Conservation (phyloP, 2,888 invertebrate species). For the Xestoiulus laeticollis region DNA sequence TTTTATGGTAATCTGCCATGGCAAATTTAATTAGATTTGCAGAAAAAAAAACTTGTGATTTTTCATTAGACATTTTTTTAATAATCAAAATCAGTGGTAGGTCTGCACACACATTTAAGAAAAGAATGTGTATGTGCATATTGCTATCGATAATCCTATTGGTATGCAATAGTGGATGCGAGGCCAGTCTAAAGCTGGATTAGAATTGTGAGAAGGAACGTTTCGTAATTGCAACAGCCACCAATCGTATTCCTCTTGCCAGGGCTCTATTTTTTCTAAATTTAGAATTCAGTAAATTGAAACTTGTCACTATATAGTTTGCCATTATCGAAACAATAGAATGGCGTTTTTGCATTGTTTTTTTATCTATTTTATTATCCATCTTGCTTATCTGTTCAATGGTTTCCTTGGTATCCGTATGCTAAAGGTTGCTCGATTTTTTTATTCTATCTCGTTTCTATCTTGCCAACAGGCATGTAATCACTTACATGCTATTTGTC, state of each 20-base stretch:
- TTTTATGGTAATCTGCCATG: background rate
- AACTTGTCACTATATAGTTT: background rate
- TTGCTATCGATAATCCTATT: background rate
- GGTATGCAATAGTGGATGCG: background rate
- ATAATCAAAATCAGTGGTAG: background rate
- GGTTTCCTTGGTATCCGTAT: constrained; percentile 9
- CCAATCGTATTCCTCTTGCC: background rate
- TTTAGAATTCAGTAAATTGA: background rate
- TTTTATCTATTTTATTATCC: constrained; percentile 16
- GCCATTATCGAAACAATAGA: constrained; percentile 20
- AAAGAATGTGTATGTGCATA: background rate
- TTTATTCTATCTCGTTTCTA: background rate
- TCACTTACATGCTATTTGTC: background rate
- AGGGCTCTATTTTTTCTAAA: background rate
- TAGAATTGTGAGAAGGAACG: background rate
- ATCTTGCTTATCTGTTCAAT: constrained; percentile 15
- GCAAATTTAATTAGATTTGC: background rate
- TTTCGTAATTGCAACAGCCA: background rate
- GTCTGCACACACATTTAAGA: background rate
- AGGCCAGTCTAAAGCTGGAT: background rate
- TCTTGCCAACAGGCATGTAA: background rate
- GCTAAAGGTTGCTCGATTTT: constrained; percentile 21
- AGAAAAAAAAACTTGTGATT: background rate
- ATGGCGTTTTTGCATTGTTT: constrained; percentile 7
- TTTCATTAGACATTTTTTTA: background rate